Evolutionary conservation across 1,140 invertebrate genomes (phyloP), one percentile per base, ranked within the genome.

Genomic region (Rhyacophila brunnea): DNA sequence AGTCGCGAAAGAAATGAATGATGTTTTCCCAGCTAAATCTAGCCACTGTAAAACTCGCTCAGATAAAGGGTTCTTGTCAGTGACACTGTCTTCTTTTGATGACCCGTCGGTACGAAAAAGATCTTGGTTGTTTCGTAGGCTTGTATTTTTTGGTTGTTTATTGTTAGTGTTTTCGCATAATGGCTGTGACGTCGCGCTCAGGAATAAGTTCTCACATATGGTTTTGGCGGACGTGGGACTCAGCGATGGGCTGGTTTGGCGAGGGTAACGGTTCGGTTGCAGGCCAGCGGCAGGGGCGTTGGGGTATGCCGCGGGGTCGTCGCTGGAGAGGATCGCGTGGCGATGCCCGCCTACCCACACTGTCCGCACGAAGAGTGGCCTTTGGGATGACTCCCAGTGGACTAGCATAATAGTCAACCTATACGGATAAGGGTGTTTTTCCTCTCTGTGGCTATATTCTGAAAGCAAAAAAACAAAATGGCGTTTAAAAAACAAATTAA

Each of bases 321-420:
- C 81, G 23, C 80, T 74, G 1, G 83, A 80, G 20, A 90, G 70
- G 9, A 90, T 81, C 1, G 85, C 86, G 71, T 90, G 88, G 43
- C 86, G 78, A 60, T 86, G 80, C 1, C 87, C 87, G 64, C 86
- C 81, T 14, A 86, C 80, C 87, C 86, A 89, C 1, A 88, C 80
- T 1, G 86, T 89, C 58, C 79, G 78, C 2, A 89, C 82, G 66
- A 84, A 87, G 58, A 89, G 78, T 28, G 87, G 85, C 68, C 84
- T 74, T 65, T 83, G 80, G 19, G 87, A 89, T 9, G 87, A 85
- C 65, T 87, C 82, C 88, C 88, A 89, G 60, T 81, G 80, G 11
- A 78, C 72, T 13, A 74, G 68, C 74, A 78, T 77, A 58, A 45
- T 54, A 6, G n/a, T 40, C 15, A 40, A 15, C n/a, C 38, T 6